Percentiles rank a stretch among this genome's conserved stretches.
Evolutionary conservation across 2,888 invertebrate species (phyloP).

Genomic region (Stratiomys singularior): DNA sequence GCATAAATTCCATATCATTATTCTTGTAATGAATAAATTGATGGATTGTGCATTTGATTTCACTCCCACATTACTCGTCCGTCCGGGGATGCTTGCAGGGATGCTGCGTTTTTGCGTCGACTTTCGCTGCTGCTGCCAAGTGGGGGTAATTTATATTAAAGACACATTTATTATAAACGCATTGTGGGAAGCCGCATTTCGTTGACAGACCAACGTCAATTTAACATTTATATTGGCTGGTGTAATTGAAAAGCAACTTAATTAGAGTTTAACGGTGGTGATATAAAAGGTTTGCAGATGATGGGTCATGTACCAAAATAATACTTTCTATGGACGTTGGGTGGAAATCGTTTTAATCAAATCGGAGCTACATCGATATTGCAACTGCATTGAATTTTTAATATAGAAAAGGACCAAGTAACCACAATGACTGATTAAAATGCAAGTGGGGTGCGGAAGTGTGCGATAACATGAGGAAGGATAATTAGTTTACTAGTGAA

Average conservation of each 20-base stretch:
- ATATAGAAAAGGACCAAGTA: no score
- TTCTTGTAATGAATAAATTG: slow-evolving; percentile 65
- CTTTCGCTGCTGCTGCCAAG: not conserved
- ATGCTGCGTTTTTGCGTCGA: not conserved
- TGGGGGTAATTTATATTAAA: slow-evolving; percentile 20
- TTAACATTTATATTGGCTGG: slow-evolving; percentile 47
- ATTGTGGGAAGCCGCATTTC: slow-evolving; percentile 42
- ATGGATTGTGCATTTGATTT: slow-evolving; percentile 59
- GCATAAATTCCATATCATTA: slow-evolving; percentile 66
- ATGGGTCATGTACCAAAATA: not conserved
- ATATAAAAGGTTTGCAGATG: slow-evolving; percentile 17
- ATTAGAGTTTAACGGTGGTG: slow-evolving; percentile 37
- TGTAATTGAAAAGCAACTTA: slow-evolving; percentile 46
- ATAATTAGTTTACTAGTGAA: no score
- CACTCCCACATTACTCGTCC: not conserved
- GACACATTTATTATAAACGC: slow-evolving; percentile 43
- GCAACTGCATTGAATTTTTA: no score
- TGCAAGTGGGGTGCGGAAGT: no score
- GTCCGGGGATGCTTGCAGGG: not conserved
- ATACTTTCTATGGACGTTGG: not conserved
- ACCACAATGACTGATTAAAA: no score
- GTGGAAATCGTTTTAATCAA: slow-evolving; percentile 10
- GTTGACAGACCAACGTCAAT: slow-evolving; percentile 49
- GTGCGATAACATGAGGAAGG: no score
- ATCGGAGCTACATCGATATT: not conserved